phyloP scores from a whole-genome alignment of 2,113 vertebrate genomes.

The Aepyceros melampus region DNA sequence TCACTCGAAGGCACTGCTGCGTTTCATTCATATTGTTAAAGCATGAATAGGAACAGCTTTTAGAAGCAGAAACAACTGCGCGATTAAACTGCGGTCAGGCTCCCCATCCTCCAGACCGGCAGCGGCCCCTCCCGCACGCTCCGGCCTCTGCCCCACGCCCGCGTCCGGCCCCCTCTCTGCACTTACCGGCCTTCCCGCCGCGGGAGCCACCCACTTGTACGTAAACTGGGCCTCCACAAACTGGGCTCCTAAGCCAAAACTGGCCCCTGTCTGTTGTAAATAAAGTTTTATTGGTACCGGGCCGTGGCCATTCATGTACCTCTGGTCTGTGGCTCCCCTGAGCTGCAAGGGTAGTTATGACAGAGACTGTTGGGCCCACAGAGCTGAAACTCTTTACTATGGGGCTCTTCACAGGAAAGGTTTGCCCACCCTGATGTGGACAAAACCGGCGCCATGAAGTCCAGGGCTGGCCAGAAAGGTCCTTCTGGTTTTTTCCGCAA shows the following conservation, averaged over 20 bases:
- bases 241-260: not conserved
- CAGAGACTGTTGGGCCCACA: accelerated
- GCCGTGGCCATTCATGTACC: not conserved
- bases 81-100: not conserved
- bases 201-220: not conserved
- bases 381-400: accelerated
- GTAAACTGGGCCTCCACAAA: not conserved
- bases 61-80: not conserved
- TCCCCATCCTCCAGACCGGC: accelerated
- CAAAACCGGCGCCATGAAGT: accelerated
- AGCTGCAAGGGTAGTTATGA: not conserved
- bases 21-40: not conserved
- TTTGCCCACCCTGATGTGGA: not conserved
- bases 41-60: not conserved
- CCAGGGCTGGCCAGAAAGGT: not conserved
- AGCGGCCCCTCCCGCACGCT: accelerated
- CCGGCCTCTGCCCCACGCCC: accelerated
- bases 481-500: not conserved
- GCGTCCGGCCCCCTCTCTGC: accelerated
- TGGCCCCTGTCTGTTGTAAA: not conserved
- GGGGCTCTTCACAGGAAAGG: not conserved
- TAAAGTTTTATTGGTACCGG: not conserved
- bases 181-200: accelerated
- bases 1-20: not conserved
- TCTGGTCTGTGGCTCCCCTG: not conserved